These are phyloP conservation scores for Penaeus chinensis DNA, from an alignment of 1,140 invertebrate species.

Conservation along the genomic window DNA sequence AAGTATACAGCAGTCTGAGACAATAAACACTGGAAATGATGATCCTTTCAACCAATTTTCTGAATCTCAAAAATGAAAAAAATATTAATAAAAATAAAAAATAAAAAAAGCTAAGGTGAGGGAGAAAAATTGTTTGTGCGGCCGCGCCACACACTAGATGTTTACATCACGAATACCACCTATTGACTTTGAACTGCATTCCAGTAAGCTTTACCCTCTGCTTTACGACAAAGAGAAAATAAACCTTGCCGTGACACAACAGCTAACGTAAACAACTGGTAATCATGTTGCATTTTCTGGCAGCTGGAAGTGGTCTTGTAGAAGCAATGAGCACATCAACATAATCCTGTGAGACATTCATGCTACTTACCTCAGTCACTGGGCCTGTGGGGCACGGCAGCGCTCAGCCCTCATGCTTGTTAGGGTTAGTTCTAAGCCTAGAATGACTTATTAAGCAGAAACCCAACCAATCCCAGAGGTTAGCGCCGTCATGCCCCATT, in stretches of 20 bases:
- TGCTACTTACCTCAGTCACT: conserved; percentile 20
- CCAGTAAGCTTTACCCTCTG: conserved; percentile 16
- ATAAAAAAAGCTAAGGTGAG: conserved; percentile 5
- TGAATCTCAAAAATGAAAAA: conserved; percentile 33
- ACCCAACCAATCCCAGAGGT: conserved; percentile 33
- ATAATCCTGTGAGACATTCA: conserved; percentile 46
- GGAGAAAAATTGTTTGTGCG: conserved; percentile 19
- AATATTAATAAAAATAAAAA: conserved; percentile 28
- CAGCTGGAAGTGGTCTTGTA: conserved; percentile 40
- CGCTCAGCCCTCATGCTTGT: conserved; percentile 29
- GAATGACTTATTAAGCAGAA: conserved; percentile 23
- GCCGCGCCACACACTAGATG: conserved; percentile 23
- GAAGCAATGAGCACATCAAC: conserved; percentile 54
- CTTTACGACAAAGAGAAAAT: conserved; percentile 11
- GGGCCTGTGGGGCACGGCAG: conserved; percentile 27
- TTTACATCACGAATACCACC: conserved; percentile 11
- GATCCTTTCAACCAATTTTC: conserved; percentile 33
- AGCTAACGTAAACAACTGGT: conserved; percentile 31
- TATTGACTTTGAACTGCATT: conserved; percentile 33
- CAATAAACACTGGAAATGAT: conserved; percentile 50
- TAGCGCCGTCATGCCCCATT: conserved; percentile 15
- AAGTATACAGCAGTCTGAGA: conserved; percentile 57
- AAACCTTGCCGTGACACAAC: conserved; percentile 39
- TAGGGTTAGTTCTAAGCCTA: conserved; percentile 20
- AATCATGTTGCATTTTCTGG: conserved; percentile 43